Base-by-base conservation (phyloP, 1,140 invertebrate genomes). In the Drosophila kurseongensis region DNA sequence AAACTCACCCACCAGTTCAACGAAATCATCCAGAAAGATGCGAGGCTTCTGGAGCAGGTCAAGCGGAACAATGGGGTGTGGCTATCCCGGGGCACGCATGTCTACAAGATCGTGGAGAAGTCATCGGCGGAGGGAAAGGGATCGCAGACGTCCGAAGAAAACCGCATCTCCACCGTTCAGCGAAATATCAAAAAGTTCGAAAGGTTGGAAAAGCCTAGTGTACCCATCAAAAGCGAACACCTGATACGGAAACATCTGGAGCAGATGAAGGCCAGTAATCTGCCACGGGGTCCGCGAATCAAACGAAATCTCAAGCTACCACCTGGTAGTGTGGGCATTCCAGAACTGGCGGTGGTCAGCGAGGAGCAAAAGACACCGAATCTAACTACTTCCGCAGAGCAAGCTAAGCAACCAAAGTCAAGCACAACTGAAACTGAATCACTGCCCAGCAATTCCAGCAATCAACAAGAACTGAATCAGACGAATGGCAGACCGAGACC, bases 1-100 rank as follows among this genome's bases (percentile, higher is more conserved):
- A 92, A 93, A 61, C 69, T 94, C 48, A 93, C 93, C 5, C 92
- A 92, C 40, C 93, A 93, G 58, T 94, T 93, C 67, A 93, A 93
- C 78, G 86, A 93, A 74, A 85, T 93, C 52, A 92, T 93, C 56
- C 90, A 91, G 35, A 91, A 93, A 44, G 93, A 92, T 62, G 72
- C 69, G 1, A 74, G 75, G 0, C 58, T 93, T 0, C 69, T 92
- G 45, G 88, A 92, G 57, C 92, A 93, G 60, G 91, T 93, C 7
- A 93, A 93, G 69, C 77, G 81, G 3, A 90, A 90, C 41, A 86
- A 92, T 52, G 92, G 90, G 13, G 80, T 92, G 2, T 79, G 83
- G 68, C 41, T 92, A 8, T 61, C 85, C 6, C 67, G 89, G 8
- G 89, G 91, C 36, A 66, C 80, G 0, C 80, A 90, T 73, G 80